Evolutionary conservation across 1,140 invertebrate species (phyloP), one percentile per base, ranked within the genome.

Genomic region (Glomeris maerens): DNA sequence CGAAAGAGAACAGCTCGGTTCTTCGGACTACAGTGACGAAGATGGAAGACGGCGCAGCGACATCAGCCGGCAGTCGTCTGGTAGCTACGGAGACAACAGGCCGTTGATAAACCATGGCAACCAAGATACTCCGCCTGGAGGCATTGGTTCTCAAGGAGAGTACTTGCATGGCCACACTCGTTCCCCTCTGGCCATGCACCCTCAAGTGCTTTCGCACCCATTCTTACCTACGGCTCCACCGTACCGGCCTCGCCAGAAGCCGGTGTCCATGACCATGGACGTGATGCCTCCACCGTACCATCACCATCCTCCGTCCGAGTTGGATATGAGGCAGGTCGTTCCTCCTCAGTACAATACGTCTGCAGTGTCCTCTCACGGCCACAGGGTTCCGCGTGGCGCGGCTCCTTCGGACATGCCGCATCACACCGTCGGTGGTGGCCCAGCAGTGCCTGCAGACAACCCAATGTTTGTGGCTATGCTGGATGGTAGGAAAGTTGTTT

Each of bases 401-500:
- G 7, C 52, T 45, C 25, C 49, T 45, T 20, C 22, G 29, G 38
- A 27, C 27, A 31, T 23, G 23, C 14, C n/a, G 27, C 52, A 40
- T 29, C 47, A 50, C 21, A 29, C 41, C 25, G 27, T 13, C 23
- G 46, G 44, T 38, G 38, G 36, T 4, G 22, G 22, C 14, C 21
- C 2, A 3, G 25, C 27, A n/a, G 26, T 31, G 44, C 52, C 60
- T 13, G 56, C 47, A 26, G 65, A 65, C 27, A 65, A 64, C 52
- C 52, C 60, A 68, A 70, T 73, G 69, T 73, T 81, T 61, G 80
- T 84, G 3, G 83, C 83, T 1, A 82, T 86, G 1, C 67, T 86
- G 10, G 81, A 84, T 61, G 82, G 83, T 1, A 81, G 85, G 57
- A 84, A 82, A 52, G 84, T 87, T 27, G 81, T 85, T 10, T 84